phyloP scores from a whole-genome alignment of 2,888 invertebrate species.

The Sarcophaga caerulescens region DNA sequence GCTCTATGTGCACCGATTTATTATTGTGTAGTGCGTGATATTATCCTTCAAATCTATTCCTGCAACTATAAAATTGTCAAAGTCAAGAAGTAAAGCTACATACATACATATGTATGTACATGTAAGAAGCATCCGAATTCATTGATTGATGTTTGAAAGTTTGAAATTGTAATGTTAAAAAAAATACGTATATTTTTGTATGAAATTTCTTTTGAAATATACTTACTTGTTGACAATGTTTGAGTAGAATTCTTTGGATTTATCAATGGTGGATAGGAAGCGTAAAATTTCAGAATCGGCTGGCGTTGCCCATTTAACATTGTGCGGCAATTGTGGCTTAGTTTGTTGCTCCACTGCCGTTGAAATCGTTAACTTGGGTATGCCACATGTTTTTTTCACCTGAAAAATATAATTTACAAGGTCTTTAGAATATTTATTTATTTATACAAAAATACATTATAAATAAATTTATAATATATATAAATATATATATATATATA shows the following conservation, averaged over 20 bases:
- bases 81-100: constrained; percentile 33
- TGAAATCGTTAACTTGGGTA: constrained; percentile 79
- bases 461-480: too few relatives aligned
- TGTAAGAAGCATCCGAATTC: neutral
- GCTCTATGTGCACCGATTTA: constrained; percentile 75
- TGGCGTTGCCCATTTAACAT: constrained; percentile 84
- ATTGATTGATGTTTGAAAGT: too few relatives aligned
- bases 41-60: constrained; percentile 69
- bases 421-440: too few relatives aligned
- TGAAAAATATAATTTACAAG: constrained; percentile 73
- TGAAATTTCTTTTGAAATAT: neutral
- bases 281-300: constrained; percentile 85
- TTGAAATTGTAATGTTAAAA: too few relatives aligned
- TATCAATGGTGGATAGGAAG: constrained; percentile 85
- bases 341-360: constrained; percentile 75
- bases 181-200: neutral
- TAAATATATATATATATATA: too few relatives aligned
- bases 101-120: neutral
- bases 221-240: constrained; percentile 87
- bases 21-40: constrained; percentile 72
- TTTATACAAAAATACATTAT: too few relatives aligned
- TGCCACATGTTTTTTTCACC: constrained; percentile 83
- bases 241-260: constrained; percentile 91
- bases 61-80: constrained; percentile 65
- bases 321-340: constrained; percentile 81